phyloP scores from a whole-genome alignment of 1,140 invertebrate genomes.

The Drosophila lacteicornis region DNA sequence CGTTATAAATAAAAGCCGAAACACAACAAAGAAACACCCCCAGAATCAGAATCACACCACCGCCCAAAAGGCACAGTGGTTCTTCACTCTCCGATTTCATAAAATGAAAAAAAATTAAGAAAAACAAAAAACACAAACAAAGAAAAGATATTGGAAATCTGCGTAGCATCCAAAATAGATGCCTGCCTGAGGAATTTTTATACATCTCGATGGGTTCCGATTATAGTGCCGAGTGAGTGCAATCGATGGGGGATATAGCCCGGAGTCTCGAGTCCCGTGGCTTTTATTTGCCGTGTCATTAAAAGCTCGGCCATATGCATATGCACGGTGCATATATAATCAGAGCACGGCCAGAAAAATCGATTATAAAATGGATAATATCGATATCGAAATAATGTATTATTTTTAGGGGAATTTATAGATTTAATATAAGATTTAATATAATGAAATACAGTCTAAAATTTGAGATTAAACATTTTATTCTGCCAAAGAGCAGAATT shows the following conservation, averaged over 20 bases:
- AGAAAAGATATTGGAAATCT: background rate
- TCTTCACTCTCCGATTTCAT: conserved; percentile 22
- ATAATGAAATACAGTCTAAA: no score
- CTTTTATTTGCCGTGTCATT: conserved; percentile 28
- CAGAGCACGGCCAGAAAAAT: background rate
- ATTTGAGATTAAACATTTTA: no score
- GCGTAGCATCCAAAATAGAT: conserved; percentile 39
- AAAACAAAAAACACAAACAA: background rate
- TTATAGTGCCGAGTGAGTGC: conserved; percentile 5
- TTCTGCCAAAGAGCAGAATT: no score
- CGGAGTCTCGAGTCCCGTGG: conserved; percentile 1
- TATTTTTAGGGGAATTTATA: no score
- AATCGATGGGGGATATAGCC: background rate
- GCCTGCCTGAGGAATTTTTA: conserved; percentile 28
- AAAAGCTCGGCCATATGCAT: conserved; percentile 10
- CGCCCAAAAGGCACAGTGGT: conserved; percentile 31
- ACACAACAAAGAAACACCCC: conserved; percentile 35
- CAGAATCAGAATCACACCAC: background rate
- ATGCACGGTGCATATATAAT: conserved; percentile 5
- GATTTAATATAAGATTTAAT: no score
- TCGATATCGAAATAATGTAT: no score
- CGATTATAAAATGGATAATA: no score
- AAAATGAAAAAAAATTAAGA: background rate
- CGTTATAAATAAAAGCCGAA: conserved; percentile 52
- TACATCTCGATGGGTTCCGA: conserved; percentile 23